A percentile compares a stretch with the other conserved stretches of the same genome.
Conservation (phyloP, 2,888 invertebrate species). For the Leucoma salicis region DNA sequence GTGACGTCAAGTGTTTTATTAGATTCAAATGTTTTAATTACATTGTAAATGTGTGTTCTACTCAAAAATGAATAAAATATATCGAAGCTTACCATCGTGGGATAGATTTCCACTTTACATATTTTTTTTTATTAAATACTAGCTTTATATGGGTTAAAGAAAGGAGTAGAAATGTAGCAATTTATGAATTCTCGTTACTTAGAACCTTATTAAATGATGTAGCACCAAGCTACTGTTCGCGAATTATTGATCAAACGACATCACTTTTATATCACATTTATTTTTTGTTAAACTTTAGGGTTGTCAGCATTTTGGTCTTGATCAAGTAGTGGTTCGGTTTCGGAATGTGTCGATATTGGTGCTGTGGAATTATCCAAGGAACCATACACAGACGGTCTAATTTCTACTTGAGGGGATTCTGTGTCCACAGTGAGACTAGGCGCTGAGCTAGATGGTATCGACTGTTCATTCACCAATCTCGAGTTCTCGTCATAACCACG, state of each 20-base stretch:
- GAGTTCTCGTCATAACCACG: constrained; percentile 85
- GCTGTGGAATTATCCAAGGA: constrained; percentile 60
- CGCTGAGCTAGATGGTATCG: constrained; percentile 59
- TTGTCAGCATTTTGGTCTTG: constrained; percentile 33
- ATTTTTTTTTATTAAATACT: too few species aligned
- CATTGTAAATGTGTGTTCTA: too few species aligned
- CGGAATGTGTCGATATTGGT: constrained; percentile 47
- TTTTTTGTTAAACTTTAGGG: constrained; percentile 49
- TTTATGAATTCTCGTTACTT: too few species aligned
- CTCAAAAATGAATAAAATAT: too few species aligned
- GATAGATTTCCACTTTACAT: too few species aligned
- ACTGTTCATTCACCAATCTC: constrained; percentile 59
- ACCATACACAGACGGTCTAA: constrained; percentile 63
- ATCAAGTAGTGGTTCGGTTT: constrained; percentile 58
- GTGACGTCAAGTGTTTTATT: too few species aligned
- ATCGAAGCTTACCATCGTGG: too few species aligned
- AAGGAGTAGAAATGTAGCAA: too few species aligned
- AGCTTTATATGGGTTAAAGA: too few species aligned
- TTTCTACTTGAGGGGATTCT: constrained; percentile 53
- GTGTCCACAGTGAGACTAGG: constrained; percentile 55
- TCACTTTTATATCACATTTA: constrained; percentile 10
- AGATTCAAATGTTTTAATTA: too few species aligned
- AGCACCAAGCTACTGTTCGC: constrained; percentile 9
- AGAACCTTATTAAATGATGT: too few species aligned
- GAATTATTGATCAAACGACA: constrained; percentile 8